Evolutionary conservation across 92 coral and sea anemone genomes (phyloP).

Genomic region (Nematostella vectensis): DNA sequence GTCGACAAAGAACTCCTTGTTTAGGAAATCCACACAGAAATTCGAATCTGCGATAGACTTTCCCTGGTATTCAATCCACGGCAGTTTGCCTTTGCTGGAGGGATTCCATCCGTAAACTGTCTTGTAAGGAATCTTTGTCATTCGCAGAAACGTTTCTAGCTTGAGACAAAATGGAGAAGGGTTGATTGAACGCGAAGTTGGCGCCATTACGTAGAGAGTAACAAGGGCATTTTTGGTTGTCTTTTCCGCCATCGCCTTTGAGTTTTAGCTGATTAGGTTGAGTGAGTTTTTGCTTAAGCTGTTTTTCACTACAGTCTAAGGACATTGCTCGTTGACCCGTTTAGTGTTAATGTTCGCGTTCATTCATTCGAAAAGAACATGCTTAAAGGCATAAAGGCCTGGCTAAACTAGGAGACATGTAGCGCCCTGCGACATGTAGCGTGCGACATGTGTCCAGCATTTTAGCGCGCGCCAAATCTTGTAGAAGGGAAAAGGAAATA

Average conservation of each 20-base stretch:
- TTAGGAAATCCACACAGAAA: constrained; percentile 69
- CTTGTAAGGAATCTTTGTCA: constrained; percentile 75
- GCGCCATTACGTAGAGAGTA: constrained; percentile 27
- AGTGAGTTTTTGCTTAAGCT: too few species aligned
- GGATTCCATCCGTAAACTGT: constrained; percentile 48
- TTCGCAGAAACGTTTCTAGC: constrained; percentile 74
- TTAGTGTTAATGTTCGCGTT: too few species aligned
- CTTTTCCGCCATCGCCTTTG: constrained; percentile 1
- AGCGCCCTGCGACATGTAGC: too few species aligned
- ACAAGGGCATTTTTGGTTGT: neutral
- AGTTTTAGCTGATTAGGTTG: too few species aligned
- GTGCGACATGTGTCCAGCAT: too few species aligned
- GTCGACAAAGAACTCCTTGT: constrained; percentile 64
- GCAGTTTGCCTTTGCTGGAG: constrained; percentile 79
- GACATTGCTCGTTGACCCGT: too few species aligned
- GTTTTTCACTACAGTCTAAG: too few species aligned
- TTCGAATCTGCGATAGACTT: constrained; percentile 61
- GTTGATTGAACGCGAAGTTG: constrained; percentile 32
- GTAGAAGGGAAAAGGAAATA: too few species aligned
- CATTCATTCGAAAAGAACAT: too few species aligned
- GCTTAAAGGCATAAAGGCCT: too few species aligned
- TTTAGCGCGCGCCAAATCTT: too few species aligned
- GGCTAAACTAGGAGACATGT: too few species aligned
- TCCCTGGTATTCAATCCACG: constrained; percentile 77
- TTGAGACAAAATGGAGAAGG: constrained; percentile 69